Conservation (phyloP, 2,888 invertebrate species). For the Zygaena filipendulae region DNA sequence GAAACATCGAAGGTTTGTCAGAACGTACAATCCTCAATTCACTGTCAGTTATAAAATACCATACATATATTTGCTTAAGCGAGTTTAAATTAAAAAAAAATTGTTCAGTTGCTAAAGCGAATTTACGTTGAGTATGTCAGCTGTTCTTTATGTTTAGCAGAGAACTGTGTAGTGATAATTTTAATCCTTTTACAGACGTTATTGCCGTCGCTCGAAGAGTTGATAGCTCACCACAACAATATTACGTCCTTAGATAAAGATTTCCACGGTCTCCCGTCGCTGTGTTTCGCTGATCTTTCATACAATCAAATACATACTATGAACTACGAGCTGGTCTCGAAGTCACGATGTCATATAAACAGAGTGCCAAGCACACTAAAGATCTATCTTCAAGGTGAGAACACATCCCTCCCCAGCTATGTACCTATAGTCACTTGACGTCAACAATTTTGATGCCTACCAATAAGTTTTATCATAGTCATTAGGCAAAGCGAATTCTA, state of each 20-base stretch:
- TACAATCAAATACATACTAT: constrained; percentile 79
- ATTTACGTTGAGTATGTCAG: too few species aligned
- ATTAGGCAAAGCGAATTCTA: too few species aligned
- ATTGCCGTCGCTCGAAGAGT: constrained; percentile 79
- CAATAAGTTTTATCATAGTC: too few species aligned
- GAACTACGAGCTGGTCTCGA: constrained; percentile 79
- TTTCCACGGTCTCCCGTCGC: constrained; percentile 83
- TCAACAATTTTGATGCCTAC: too few species aligned
- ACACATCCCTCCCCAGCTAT: constrained; percentile 5
- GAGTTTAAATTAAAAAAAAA: too few species aligned
- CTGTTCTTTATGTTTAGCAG: too few species aligned
- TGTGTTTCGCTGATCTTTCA: constrained; percentile 84
- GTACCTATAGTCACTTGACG: too few species aligned
- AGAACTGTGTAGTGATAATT: too few species aligned
- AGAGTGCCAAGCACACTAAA: constrained; percentile 82
- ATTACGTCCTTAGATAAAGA: constrained; percentile 80
- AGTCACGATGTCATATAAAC: constrained; percentile 82
- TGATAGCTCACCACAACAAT: constrained; percentile 82
- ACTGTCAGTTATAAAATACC: too few species aligned
- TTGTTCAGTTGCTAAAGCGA: too few species aligned
- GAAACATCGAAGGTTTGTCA: constrained; percentile 81
- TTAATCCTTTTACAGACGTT: constrained; percentile 79
- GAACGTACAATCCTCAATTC: too few species aligned
- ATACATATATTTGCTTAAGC: too few species aligned
- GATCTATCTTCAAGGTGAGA: constrained; percentile 83